Base-by-base conservation (phyloP, 2,888 invertebrate species). In the Mechanitis mazaeus region DNA sequence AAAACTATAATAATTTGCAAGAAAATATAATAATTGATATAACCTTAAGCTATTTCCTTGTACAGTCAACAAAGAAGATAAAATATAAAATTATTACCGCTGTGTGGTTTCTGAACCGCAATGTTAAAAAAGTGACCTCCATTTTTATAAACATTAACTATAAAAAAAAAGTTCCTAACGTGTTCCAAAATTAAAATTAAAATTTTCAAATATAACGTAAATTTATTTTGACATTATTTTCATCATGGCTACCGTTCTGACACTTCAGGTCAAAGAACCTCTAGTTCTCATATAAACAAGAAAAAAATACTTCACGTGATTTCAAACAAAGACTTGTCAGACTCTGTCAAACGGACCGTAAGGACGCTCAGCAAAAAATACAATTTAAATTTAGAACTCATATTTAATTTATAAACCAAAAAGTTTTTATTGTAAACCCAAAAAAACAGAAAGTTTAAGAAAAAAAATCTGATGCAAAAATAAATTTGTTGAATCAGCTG, bases 241-340 rank as follows among this genome's bases (percentile, higher is more conserved):
- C 4, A 38, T 6, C 4, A 38, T 38, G 38, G 38, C 38, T 38
- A 38, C 42, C 1, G 11, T 42, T 42, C 35, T 35, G 4, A 9
- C 42, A 42, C 11, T 7, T 69, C 35, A 71, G 75, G 75, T 85
- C 82, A 84, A 84, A 79, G 83, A 85, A 85, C 85, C 74, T 68
- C 68, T 70, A 60, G 68, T 9, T 31, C 50, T 31, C 31, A 50
- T 50, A 81, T 76, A 81, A 83, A 83, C 84, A 81, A 78, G 73
- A 55, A 57, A 84, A 20, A 83, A 79, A 76, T 45, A 60, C 67
- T 63, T 65, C 55, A 46, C 61, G 53, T 58, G 20, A 20, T 20
- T 61, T 64, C 79, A 81, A 81, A 87, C 87, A 87, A 87, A 87
- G 87, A 81, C 76, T 78, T 78, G 76, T 68, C 71, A 66, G 67